These are phyloP conservation scores for Ceratitis capitata DNA, from an alignment of 1,140 invertebrate genomes.

Conservation along the genomic window DNA sequence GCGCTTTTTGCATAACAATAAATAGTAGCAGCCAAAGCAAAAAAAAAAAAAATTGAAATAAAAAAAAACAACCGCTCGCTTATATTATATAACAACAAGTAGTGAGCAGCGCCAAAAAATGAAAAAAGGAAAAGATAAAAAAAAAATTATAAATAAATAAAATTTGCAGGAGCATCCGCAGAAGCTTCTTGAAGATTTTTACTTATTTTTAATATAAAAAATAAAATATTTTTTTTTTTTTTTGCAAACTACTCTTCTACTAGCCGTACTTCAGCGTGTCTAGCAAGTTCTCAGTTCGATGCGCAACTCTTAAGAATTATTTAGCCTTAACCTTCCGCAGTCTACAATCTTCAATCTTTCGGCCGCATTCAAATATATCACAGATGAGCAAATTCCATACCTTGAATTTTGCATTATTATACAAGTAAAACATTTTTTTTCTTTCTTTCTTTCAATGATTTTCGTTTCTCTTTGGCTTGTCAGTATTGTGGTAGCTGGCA, in stretches of 20 bases:
- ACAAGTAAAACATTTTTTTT: background rate
- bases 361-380: background rate
- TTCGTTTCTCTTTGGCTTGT: background rate
- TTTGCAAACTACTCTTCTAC: no score
- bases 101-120: background rate
- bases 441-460: background rate
- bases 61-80: background rate
- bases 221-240: background rate
- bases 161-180: background rate
- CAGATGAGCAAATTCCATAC: background rate
- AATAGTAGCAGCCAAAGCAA: background rate
- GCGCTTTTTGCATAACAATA: background rate
- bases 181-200: background rate
- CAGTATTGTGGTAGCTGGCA: background rate
- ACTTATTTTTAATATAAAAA: no score
- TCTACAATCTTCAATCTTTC: background rate
- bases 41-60: no score
- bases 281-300: background rate
- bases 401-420: background rate
- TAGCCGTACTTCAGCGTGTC: background rate
- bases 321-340: background rate
- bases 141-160: background rate
- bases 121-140: background rate
- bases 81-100: background rate
- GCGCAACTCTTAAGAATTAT: no score